Evolutionary conservation across 2,797 vertebrate genomes (phyloP).

Genomic region (Manis javanica): DNA sequence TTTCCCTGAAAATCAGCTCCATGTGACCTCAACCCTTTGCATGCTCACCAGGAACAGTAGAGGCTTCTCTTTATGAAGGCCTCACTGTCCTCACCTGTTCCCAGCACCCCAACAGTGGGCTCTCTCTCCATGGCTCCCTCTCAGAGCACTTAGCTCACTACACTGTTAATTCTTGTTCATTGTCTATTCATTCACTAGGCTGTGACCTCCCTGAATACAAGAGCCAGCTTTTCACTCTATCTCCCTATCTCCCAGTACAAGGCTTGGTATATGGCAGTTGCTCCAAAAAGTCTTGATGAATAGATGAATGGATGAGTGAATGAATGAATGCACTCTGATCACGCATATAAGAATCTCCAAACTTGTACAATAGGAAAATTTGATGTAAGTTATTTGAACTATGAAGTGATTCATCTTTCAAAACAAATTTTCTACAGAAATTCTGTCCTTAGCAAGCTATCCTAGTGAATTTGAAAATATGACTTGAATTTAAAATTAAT

Average conservation of each 20-base stretch:
- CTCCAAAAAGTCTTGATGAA: not conserved
- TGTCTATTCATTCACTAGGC: not conserved
- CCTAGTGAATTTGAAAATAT: not conserved
- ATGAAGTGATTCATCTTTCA: not conserved
- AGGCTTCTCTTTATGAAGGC: not conserved
- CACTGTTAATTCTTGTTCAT: not conserved
- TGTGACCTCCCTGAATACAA: not conserved
- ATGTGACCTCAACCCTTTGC: not conserved
- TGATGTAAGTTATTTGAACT: not conserved
- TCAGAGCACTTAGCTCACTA: not conserved
- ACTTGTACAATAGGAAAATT: not conserved
- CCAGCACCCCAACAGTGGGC: too few relatives aligned
- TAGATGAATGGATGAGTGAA: too few relatives aligned
- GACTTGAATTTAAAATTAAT: not conserved
- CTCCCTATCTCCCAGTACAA: not conserved
- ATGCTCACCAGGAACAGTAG: not conserved
- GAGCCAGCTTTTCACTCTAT: not conserved
- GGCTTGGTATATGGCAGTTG: not conserved
- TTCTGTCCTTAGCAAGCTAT: not conserved
- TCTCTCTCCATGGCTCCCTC: not conserved
- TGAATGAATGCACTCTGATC: not conserved
- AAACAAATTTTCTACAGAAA: not conserved
- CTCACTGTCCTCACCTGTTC: not conserved
- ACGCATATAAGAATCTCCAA: not conserved
- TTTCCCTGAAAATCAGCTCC: not conserved